A percentile compares a stretch with the other conserved stretches of the same genome.
Conservation (phyloP, 2,797 vertebrate species). For the Chiloscyllium punctatum region DNA sequence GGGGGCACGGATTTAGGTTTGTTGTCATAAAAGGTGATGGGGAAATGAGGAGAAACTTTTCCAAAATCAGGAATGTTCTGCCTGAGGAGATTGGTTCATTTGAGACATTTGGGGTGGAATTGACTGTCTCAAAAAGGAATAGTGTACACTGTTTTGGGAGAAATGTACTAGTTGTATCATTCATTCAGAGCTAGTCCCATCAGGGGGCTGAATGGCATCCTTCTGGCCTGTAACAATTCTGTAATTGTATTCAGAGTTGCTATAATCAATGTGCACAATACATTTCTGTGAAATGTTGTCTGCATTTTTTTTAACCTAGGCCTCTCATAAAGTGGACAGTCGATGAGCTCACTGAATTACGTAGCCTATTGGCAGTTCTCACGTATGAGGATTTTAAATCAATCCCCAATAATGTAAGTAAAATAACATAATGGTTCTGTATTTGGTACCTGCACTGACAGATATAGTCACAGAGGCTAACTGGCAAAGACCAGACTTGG, state of each 20-base stretch:
- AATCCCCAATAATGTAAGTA: conserved; percentile 16
- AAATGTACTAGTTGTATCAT: too few relatives aligned
- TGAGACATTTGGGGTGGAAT: too few relatives aligned
- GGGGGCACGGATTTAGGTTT: too few relatives aligned
- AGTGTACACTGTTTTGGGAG: too few relatives aligned
- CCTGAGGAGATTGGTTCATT: too few relatives aligned
- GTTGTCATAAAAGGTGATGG: too few relatives aligned
- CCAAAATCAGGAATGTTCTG: too few relatives aligned
- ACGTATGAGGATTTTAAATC: background rate
- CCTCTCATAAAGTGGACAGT: background rate
- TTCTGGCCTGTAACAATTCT: too few relatives aligned
- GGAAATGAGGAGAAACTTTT: too few relatives aligned
- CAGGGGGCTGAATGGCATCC: too few relatives aligned
- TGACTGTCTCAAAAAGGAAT: too few relatives aligned
- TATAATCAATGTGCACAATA: background rate
- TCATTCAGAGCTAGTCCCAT: too few relatives aligned
- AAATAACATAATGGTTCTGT: background rate
- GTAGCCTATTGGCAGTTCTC: background rate
- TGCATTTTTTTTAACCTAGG: background rate
- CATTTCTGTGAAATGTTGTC: background rate
- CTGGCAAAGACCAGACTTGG: background rate
- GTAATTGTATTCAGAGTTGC: background rate
- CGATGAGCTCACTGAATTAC: background rate
- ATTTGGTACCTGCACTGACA: background rate
- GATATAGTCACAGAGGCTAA: background rate